Base-by-base conservation (phyloP, 2,797 vertebrate genomes). In the Neoniphon sammara region DNA sequence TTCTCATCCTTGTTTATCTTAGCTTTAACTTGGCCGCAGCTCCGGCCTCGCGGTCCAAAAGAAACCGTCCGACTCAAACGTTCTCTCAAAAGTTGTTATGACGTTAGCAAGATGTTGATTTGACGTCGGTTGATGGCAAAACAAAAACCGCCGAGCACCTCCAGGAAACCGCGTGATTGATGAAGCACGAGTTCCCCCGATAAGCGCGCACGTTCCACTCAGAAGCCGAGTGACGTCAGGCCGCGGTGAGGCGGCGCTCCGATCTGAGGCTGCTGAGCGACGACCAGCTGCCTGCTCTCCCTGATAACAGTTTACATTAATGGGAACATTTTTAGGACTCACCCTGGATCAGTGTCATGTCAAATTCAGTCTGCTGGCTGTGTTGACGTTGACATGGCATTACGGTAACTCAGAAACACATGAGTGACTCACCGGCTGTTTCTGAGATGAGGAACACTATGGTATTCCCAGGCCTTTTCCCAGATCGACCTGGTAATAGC, bases 1-100 rank as follows among this genome's bases (percentile, higher is more conserved):
- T 77, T 83, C 73, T 67, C 71, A 47, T 68, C 53, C 15, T 49
- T 91, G 89, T 91, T 93, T 92, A 88, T 87, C 59, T 86, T 82
- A 50, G 50, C 75, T 61, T 17, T 10, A 23, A 78, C 75, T 90
- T 87, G 87, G 88, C 89, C 2, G 27, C 36, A 25, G 73, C n/a
- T 59, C 62, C n/a, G 5, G 57, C 58, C 55, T 27, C 75, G 5
- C 21, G 2, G 36, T 81, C 82, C 84, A 70, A 81, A 71, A 81
- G 50, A 73, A 66, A 70, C 78, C 75, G 9, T 1, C 57, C 36
- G 9, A 60, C 74, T 75, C 58, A 57, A 7, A 55, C 52, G 23
- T 27, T 44, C 50, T 7, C 66, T 42, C 4, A 17, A 12, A 54
- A 55, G 61, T 63, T 66, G 76, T 76, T 70, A 73, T 92, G 91